Percentiles rank a stretch among this genome's conserved stretches.
Evolutionary conservation across 2,113 vertebrate species (phyloP).

Genomic region (Jaculus jaculus): DNA sequence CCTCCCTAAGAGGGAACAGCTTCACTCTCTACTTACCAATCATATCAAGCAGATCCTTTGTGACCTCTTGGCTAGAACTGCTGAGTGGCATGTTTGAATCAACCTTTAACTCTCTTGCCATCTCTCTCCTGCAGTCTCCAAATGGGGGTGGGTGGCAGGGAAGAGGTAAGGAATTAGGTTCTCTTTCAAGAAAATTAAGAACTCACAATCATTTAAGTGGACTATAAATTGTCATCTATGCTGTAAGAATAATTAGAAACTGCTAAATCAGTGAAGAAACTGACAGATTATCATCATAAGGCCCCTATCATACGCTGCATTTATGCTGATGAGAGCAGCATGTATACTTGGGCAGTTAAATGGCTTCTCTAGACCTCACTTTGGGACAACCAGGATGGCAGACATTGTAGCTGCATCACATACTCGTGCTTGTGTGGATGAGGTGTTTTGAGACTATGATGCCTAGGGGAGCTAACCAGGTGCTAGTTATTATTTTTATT

Average conservation of each 20-base stretch:
- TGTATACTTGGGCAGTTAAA: not conserved
- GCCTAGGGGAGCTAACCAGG: not conserved
- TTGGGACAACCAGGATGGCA: not conserved
- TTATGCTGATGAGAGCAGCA: not conserved
- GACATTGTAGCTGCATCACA: not conserved
- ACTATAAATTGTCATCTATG: not conserved
- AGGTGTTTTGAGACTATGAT: not conserved
- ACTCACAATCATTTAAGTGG: not conserved
- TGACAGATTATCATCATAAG: not conserved
- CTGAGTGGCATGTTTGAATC: constrained; percentile 59
- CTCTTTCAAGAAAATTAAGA: constrained; percentile 37
- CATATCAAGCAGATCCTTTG: constrained; percentile 75
- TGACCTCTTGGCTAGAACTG: constrained; percentile 65
- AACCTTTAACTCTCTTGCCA: constrained; percentile 75
- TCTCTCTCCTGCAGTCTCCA: constrained; percentile 65
- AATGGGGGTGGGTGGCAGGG: not conserved
- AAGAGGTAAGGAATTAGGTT: constrained; percentile 31
- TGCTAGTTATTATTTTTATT: no score
- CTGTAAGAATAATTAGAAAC: not conserved
- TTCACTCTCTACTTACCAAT: constrained; percentile 70
- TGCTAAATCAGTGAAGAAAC: not conserved
- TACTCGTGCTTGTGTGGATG: not conserved
- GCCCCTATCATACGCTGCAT: not conserved
- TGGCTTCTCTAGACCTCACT: not conserved
- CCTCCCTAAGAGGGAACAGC: not conserved